phyloP scores from a whole-genome alignment of 2,888 invertebrate species.

The Stegophylla sp. region DNA sequence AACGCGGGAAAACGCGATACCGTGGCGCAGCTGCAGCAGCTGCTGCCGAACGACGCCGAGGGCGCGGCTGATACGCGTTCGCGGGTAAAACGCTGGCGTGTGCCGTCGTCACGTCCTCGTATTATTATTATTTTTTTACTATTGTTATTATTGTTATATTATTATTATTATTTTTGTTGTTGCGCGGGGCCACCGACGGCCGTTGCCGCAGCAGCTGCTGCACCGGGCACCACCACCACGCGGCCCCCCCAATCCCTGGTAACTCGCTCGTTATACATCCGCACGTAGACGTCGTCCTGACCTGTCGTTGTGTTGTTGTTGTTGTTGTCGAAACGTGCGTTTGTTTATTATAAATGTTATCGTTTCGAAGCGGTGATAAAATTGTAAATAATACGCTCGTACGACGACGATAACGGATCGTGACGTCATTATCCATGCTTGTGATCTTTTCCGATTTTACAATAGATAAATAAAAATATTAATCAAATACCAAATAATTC shows the following conservation, averaged over 20 bases:
- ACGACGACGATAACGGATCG: no score
- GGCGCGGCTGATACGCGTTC: not conserved
- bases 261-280: no score
- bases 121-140: not conserved
- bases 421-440: no score
- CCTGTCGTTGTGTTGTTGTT: not conserved
- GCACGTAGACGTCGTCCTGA: not conserved
- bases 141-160: conserved; percentile 11
- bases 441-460: no score
- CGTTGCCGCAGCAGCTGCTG: not conserved
- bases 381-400: no score
- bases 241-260: no score
- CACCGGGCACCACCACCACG: not conserved
- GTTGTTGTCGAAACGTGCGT: conserved; percentile 6
- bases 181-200: not conserved
- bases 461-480: no score
- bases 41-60: not conserved
- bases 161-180: not conserved
- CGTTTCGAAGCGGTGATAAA: no score
- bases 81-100: not conserved
- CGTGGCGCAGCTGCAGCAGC: not conserved
- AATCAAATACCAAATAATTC: no score
- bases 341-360: not conserved
- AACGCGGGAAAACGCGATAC: conserved; percentile 51
- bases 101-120: not conserved